Conservation (phyloP, 2,888 invertebrate genomes). For the Ormyrus rosae region DNA sequence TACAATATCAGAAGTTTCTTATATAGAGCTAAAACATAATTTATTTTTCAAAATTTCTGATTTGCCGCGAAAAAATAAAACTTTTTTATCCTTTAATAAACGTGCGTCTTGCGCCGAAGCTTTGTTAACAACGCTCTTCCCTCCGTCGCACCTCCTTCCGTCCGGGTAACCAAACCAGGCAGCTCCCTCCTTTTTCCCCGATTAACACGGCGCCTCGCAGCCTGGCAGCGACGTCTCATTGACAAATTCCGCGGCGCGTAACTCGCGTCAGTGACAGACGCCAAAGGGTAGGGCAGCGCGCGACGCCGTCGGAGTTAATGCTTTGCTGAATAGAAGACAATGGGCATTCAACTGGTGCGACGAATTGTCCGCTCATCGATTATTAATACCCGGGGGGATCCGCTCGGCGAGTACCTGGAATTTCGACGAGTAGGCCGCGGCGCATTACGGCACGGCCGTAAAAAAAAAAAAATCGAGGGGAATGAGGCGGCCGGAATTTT, state of each 20-base stretch:
- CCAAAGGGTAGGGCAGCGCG: background rate
- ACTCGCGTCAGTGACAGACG: slow-evolving; percentile 22
- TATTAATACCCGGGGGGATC: slow-evolving; percentile 41
- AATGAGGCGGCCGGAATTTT: slow-evolving; percentile 15
- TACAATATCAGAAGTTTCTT: too few species aligned
- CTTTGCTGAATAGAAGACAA: slow-evolving; percentile 40
- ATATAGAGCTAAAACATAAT: too few species aligned
- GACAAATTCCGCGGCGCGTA: slow-evolving; percentile 21
- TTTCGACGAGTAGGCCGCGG: slow-evolving; percentile 29
- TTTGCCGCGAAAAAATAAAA: too few species aligned
- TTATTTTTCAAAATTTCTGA: too few species aligned
- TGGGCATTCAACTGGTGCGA: slow-evolving; percentile 54
- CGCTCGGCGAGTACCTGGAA: slow-evolving; percentile 13
- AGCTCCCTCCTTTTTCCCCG: too few species aligned
- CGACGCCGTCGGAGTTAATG: slow-evolving; percentile 24
- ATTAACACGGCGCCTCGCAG: too few species aligned
- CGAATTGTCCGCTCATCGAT: slow-evolving; percentile 49
- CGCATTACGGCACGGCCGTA: background rate
- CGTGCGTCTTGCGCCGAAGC: too few species aligned
- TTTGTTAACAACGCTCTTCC: too few species aligned
- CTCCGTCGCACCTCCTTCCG: too few species aligned
- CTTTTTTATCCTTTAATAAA: too few species aligned
- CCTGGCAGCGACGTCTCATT: background rate
- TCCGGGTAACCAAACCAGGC: too few species aligned
- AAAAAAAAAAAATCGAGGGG: background rate